Percentiles rank a stretch among this genome's conserved stretches.
Conservation (phyloP, 2,888 invertebrate genomes). For the Leptothorax acervorum region DNA sequence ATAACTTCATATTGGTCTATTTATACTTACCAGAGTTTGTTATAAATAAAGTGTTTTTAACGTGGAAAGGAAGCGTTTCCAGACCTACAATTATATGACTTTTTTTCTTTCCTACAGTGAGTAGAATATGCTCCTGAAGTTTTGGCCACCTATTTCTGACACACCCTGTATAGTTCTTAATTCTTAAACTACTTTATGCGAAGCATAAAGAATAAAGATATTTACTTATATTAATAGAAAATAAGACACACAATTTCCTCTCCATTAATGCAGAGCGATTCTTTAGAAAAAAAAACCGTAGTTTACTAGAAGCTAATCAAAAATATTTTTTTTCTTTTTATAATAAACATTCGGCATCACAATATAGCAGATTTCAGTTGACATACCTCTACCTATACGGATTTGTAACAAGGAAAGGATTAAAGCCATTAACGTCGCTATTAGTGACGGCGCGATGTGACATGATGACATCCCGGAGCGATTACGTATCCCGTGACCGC, state of each 20-base stretch:
- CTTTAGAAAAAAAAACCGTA: too few relatives aligned
- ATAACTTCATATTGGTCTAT: too few relatives aligned
- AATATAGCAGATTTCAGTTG: background rate
- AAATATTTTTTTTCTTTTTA: background rate
- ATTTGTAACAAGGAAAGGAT: background rate
- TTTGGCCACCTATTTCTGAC: too few relatives aligned
- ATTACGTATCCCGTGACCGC: constrained; percentile 12
- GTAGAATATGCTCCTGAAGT: too few relatives aligned
- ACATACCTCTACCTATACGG: background rate
- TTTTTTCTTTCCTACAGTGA: too few relatives aligned
- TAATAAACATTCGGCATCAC: background rate
- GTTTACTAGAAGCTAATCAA: background rate
- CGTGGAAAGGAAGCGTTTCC: too few relatives aligned
- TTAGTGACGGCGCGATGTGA: background rate
- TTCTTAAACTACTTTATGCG: too few relatives aligned
- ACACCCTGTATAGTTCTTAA: too few relatives aligned
- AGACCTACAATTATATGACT: too few relatives aligned
- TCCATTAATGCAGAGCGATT: background rate
- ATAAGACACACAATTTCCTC: background rate
- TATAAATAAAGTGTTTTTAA: too few relatives aligned
- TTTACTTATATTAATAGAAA: background rate
- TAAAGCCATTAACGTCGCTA: constrained; percentile 4
- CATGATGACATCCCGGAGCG: background rate
- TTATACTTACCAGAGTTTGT: too few relatives aligned
- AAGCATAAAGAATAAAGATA: background rate